phyloP scores from a whole-genome alignment of 2,797 vertebrate genomes.

The Hippocampus kuda region DNA sequence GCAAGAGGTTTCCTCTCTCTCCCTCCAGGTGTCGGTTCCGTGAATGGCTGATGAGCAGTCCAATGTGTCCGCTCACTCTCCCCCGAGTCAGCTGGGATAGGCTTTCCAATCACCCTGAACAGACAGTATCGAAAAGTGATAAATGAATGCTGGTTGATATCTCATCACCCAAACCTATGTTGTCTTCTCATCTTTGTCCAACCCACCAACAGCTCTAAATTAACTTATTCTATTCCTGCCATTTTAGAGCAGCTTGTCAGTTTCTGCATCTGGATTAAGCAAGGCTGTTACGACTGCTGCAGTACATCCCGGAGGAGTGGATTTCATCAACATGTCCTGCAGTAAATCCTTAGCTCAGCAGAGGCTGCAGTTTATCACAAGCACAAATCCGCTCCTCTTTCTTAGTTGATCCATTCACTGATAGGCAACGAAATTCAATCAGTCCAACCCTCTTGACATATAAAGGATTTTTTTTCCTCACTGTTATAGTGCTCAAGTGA shows the following conservation, averaged over 20 bases:
- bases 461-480: constrained; percentile 58
- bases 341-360: constrained; percentile 64
- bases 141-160: background rate
- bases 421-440: constrained; percentile 74
- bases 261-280: constrained; percentile 38
- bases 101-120: background rate
- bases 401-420: constrained; percentile 70
- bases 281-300: constrained; percentile 3
- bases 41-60: background rate
- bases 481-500: constrained; percentile 49
- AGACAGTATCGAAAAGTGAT: background rate
- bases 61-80: background rate
- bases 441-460: constrained; percentile 63
- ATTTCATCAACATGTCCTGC: constrained; percentile 61
- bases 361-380: constrained; percentile 68
- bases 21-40: too few relatives aligned
- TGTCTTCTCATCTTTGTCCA: background rate
- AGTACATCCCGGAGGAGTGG: constrained; percentile 42
- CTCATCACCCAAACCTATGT: background rate
- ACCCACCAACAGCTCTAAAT: background rate
- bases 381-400: constrained; percentile 65
- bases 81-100: background rate
- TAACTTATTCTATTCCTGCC: background rate
- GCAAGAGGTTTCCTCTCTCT: too few relatives aligned
- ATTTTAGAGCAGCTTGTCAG: background rate